phyloP scores from a whole-genome alignment of 2,797 vertebrate species.

The Odontamblyopus lacepedii region DNA sequence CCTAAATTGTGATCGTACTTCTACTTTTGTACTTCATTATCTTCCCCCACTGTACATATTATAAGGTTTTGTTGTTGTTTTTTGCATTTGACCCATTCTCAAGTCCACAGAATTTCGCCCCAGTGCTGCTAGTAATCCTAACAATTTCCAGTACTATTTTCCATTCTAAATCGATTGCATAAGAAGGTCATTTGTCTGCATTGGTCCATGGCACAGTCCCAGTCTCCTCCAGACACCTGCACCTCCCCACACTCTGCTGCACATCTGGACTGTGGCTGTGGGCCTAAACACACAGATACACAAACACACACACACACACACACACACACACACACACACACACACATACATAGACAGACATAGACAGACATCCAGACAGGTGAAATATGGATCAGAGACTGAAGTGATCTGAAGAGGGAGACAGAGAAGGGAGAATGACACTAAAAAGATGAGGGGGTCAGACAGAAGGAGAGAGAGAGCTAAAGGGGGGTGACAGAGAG shows the following conservation, averaged over 20 bases:
- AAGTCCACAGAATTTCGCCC: neutral
- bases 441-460: no score
- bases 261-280: neutral
- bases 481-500: neutral
- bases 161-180: no score
- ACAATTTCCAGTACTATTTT: no score
- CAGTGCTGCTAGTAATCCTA: no score
- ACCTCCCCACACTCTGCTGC: neutral
- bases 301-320: neutral
- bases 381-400: neutral
- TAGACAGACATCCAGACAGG: neutral
- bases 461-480: no score
- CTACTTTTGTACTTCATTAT: no score
- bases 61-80: no score
- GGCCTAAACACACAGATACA: neutral
- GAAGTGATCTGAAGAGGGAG: neutral
- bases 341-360: neutral
- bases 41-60: no score
- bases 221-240: conserved; percentile 6
- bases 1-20: no score
- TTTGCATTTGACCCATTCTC: neutral
- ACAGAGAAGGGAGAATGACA: no score
- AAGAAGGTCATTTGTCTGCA: neutral
- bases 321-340: no score
- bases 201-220: neutral